phyloP scores from a whole-genome alignment of 2,113 vertebrate species.

The Xenopus tropicalis region DNA sequence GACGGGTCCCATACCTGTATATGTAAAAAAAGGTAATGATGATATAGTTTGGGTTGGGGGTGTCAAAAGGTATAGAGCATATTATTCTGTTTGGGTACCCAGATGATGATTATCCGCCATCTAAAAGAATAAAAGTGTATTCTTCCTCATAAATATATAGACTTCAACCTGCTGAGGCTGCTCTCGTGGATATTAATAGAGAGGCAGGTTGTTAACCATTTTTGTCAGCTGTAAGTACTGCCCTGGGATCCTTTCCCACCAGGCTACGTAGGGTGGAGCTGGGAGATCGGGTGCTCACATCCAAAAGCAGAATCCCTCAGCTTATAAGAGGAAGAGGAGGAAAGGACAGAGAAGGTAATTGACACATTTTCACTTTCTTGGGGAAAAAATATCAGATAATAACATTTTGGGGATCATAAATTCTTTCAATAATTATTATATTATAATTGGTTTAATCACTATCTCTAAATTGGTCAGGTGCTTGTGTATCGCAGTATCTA shows the following conservation, averaged over 20 bases:
- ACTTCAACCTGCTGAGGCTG: neutral
- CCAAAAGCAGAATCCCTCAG: neutral
- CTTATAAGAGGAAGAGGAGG: neutral
- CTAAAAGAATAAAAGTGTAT: too few species aligned
- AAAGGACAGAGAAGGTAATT: neutral
- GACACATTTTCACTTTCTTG: neutral
- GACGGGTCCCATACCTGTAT: too few species aligned
- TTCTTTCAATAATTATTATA: neutral
- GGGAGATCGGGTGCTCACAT: neutral
- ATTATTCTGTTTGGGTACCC: too few species aligned
- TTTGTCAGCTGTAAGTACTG: conserved; percentile 14
- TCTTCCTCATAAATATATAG: neutral
- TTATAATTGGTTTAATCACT: too few species aligned
- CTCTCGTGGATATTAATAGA: conserved; percentile 16
- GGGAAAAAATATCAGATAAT: too few species aligned
- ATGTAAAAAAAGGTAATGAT: too few species aligned
- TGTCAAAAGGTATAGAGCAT: too few species aligned
- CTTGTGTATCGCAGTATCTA: too few species aligned
- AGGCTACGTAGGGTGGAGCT: neutral
- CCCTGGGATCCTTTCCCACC: neutral
- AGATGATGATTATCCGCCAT: too few species aligned
- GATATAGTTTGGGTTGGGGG: too few species aligned
- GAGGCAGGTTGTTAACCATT: conserved; percentile 14
- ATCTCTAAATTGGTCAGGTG: too few species aligned
- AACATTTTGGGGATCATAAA: too few species aligned